Evolutionary conservation across 2,797 vertebrate genomes (phyloP), one percentile per base, ranked within the genome.

Genomic region (Tinamus major): DNA sequence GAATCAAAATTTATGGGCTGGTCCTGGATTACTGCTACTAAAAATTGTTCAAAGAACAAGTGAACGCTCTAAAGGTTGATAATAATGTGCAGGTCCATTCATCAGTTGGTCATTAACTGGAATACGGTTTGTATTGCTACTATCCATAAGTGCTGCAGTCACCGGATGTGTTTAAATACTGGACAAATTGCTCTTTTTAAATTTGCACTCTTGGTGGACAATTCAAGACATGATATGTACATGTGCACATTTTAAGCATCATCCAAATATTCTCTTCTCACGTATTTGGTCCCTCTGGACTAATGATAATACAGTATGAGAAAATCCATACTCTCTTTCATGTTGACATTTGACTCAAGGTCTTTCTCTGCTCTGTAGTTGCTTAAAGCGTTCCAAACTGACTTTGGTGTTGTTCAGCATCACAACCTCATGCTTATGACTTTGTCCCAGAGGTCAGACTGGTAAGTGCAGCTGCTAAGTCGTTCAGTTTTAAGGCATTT

Each of bases 361-460:
- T 81, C 71, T n/a, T 5, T 15, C 29, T 17, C 21, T 46, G 23
- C 53, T 61, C 71, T 27, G 2, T 61, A 7, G 27, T 76, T 72
- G 46, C 13, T 69, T 74, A 53, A 92, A 92, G 61, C 48, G 2
- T 78, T 77, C 48, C 31, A 29, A 7, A 92, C 29, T 41, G 3
- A 6, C 20, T 71, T 80, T 31, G 27, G 10, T 31, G 21, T 76
- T 67, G 21, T 26, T n/a, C 44, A 44, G 31, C 63, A 26, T 65
- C 63, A 13, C 55, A 61, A n/a, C 46, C 2, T 0, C 21, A 2
- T 11, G 2, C n/a, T 63, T 77, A 26, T 1, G 6, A 3, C 51
- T 86, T 65, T 68, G 46, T 72, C 14, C 42, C 74, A n/a, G 9
- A 6, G 17, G 35, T 33, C 6, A 19, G 51, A 56, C 46, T 2